Base-by-base conservation (phyloP, 1,140 invertebrate genomes). In the Latrodectus geometricus region DNA sequence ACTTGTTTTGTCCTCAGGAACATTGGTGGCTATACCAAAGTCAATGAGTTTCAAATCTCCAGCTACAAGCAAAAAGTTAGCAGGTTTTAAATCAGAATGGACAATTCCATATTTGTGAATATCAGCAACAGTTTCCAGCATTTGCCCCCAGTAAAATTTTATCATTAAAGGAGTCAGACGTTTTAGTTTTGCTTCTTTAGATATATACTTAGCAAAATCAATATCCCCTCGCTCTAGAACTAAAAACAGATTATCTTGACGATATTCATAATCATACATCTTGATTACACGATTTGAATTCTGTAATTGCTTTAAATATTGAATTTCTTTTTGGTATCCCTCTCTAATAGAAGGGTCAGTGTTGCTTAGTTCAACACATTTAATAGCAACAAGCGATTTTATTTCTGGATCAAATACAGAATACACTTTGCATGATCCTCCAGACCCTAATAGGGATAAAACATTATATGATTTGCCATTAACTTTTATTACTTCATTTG, bases 41-140 rank as follows among this genome's bases (percentile, higher is more conserved):
- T 99, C 98, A 88, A 99, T 99, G 35, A 99, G 92, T 92, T 99
- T 99, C 8, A 99, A 91, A 73, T 94, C 93, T 7, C 96, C 96
- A 85, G 93, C 93, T 35, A 97, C 96, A 89, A 98, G 92, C 14
- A 99, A 92, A 92, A 99, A 99, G 92, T 99, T 99, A 2, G 97
- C 97, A 14, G 98, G 98, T 91, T 99, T 99, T 82, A 99, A 92
- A 91, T 99, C 98, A 0, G 96, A 96, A 92, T 99, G 98, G 84
- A 99, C 96, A 15, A 99, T 96, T 96, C 96, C 96, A 92, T 96
- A 93, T 89, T 95, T 93, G 90, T 99, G 98, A 89, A 99, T 97
- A 88, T 96, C 95, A 89, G 95, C 93, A 0, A 99, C 98, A 88
- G 96, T 96, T 76, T 94, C 93, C 49, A 99, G 92, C 97, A 99